These are phyloP conservation scores for Centroberyx gerrardi DNA, from an alignment of 2,797 vertebrate genomes.

Conservation along the genomic window DNA sequence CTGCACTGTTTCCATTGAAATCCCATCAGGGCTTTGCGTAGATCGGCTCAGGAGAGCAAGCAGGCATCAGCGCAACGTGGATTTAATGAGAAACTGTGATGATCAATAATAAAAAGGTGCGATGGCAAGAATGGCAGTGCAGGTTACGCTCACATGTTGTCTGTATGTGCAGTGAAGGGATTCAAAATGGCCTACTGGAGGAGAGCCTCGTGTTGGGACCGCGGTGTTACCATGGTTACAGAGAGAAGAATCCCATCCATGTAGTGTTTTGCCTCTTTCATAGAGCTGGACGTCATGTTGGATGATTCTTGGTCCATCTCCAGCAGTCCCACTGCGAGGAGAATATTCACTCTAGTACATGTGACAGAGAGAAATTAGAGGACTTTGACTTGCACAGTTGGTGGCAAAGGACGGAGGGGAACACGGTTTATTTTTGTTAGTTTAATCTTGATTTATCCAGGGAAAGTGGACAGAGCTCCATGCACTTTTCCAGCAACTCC, in stretches of 20 bases:
- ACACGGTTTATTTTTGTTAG: too few relatives aligned
- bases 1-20: neutral
- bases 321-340: neutral
- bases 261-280: neutral
- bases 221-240: conserved; percentile 23
- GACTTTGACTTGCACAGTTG: too few relatives aligned
- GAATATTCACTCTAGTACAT: neutral
- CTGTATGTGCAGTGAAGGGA: neutral
- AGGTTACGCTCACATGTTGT: too few relatives aligned
- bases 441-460: too few relatives aligned
- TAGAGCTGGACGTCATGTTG: neutral
- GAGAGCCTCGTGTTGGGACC: neutral
- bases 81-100: neutral
- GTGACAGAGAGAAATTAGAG: neutral
- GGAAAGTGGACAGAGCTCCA: too few relatives aligned
- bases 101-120: neutral
- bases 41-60: too few relatives aligned
- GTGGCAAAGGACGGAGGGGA: too few relatives aligned
- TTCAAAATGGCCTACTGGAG: neutral
- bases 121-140: neutral
- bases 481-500: too few relatives aligned
- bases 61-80: too few relatives aligned
- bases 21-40: too few relatives aligned
- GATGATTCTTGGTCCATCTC: neutral
- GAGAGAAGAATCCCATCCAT: too few relatives aligned